Percentiles rank a stretch among this genome's conserved stretches.
Conservation (phyloP, 2,888 invertebrate genomes). For the Eupithecia centaureata region DNA sequence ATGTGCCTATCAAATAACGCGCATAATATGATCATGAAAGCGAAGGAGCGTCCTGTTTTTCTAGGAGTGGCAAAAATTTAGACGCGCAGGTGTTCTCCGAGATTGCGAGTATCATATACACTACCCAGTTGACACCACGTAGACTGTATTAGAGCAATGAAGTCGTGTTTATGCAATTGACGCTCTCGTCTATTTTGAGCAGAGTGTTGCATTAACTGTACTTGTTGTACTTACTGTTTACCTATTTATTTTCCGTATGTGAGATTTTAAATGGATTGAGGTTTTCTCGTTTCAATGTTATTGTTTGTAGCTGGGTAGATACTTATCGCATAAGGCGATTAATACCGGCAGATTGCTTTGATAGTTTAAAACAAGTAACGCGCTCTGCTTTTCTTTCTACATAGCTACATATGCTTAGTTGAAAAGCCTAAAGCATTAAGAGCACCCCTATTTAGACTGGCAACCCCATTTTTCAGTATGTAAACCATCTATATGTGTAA, state of each 20-base stretch:
- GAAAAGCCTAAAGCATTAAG: too few species aligned
- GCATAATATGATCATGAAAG: background rate
- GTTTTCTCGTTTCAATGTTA: too few species aligned
- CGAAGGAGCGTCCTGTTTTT: background rate
- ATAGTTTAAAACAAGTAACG: too few species aligned
- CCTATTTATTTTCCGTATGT: background rate
- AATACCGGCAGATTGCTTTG: too few species aligned
- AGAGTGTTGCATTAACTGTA: constrained; percentile 33
- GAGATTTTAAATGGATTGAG: background rate
- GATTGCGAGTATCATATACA: constrained; percentile 27
- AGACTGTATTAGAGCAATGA: constrained; percentile 29
- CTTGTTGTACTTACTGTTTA: constrained; percentile 18
- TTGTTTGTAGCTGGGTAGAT: too few species aligned
- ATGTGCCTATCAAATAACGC: background rate
- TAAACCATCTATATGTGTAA: too few species aligned
- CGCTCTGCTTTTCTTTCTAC: too few species aligned
- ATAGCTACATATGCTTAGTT: too few species aligned
- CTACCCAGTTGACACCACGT: constrained; percentile 35
- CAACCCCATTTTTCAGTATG: too few species aligned
- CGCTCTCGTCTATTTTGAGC: constrained; percentile 46
- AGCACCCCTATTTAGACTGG: too few species aligned
- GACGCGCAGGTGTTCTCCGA: constrained; percentile 14
- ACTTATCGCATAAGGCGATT: too few species aligned
- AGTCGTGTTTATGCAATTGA: constrained; percentile 53
- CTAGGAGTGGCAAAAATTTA: constrained; percentile 1